Conservation (phyloP, 1,140 invertebrate genomes). For the Bombus fervidus region DNA sequence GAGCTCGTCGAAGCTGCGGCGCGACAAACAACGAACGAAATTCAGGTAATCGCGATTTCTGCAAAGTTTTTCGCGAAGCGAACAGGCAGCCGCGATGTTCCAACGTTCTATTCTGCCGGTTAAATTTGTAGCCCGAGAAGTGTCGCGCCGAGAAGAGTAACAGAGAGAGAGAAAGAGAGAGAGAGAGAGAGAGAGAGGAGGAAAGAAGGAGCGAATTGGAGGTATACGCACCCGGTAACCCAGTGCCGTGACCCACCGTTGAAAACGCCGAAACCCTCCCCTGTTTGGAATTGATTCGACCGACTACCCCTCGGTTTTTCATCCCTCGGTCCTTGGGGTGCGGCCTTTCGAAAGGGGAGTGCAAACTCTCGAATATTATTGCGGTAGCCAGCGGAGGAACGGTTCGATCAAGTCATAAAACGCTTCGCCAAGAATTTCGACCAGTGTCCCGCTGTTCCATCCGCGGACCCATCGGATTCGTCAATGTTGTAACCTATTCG, state of each 20-base stretch:
- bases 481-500: too few species aligned
- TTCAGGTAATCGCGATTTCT: too few species aligned
- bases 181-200: background rate
- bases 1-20: too few species aligned
- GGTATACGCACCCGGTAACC: conserved; percentile 66
- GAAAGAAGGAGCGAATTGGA: conserved; percentile 50
- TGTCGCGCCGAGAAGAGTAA: background rate
- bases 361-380: conserved; percentile 60
- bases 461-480: too few species aligned
- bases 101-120: background rate
- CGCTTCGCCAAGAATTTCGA: conserved; percentile 49
- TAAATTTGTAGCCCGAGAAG: conserved; percentile 35
- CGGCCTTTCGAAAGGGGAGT: conserved; percentile 43
- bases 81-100: too few species aligned
- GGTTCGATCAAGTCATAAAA: conserved; percentile 61
- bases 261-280: conserved; percentile 58
- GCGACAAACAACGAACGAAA: too few species aligned
- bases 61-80: too few species aligned
- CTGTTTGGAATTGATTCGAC: conserved; percentile 74
- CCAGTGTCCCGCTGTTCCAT: background rate
- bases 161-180: conserved; percentile 25
- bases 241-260: conserved; percentile 61
- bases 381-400: conserved; percentile 40
- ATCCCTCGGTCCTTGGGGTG: conserved; percentile 67
- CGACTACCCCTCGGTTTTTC: conserved; percentile 69